These are phyloP conservation scores for Lepidostoma basale DNA, from an alignment of 1,140 invertebrate species.

Conservation along the genomic window DNA sequence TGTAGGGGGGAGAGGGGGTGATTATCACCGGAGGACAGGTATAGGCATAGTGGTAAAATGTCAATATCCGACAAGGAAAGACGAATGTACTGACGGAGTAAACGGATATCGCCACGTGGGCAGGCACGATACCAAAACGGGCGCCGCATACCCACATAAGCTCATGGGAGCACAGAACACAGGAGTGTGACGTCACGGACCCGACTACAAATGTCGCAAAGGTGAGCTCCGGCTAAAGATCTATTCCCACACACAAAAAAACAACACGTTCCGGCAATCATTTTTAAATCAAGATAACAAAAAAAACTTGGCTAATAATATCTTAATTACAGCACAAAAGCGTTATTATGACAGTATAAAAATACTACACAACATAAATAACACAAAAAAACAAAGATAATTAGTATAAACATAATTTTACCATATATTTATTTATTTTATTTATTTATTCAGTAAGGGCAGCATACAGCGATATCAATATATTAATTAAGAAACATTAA, in stretches of 20 bases:
- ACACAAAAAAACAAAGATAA: too few relatives aligned
- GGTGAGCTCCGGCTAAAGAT: neutral
- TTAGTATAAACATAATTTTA: too few relatives aligned
- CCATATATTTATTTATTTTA: too few relatives aligned
- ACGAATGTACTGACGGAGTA: neutral
- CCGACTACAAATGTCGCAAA: slow-evolving; percentile 17
- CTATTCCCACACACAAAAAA: neutral
- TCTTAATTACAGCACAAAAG: neutral
- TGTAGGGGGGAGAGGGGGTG: too few relatives aligned
- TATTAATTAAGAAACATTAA: too few relatives aligned
- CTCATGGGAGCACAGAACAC: neutral
- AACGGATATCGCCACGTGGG: slow-evolving; percentile 1
- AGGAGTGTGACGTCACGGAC: neutral
- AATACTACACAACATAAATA: too few relatives aligned
- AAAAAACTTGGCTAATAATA: neutral
- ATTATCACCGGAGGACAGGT: too few relatives aligned
- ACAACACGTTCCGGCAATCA: neutral
- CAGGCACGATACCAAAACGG: slow-evolving; percentile 11
- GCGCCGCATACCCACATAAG: slow-evolving; percentile 17
- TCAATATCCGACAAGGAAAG: slow-evolving; percentile 16
- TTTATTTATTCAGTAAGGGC: too few relatives aligned
- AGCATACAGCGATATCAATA: too few relatives aligned
- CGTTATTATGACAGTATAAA: too few relatives aligned
- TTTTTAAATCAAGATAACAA: neutral
- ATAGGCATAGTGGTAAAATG: too few relatives aligned